Conservation (phyloP, 2,888 invertebrate species). For the Andrena camellia region DNA sequence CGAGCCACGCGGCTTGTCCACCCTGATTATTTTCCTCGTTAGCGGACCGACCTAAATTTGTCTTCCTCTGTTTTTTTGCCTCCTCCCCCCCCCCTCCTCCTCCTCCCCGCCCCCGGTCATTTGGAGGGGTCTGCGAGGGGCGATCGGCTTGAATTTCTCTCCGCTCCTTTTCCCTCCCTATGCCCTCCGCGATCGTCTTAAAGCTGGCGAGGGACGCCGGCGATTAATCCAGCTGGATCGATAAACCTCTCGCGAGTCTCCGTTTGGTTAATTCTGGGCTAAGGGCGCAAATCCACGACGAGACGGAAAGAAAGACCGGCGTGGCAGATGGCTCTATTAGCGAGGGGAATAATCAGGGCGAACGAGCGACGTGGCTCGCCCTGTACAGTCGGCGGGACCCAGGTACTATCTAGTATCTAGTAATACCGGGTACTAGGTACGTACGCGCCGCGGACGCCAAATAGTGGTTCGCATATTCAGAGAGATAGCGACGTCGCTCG, state of each 20-base stretch:
- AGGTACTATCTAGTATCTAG: conserved; percentile 82
- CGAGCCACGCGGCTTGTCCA: conserved; percentile 19
- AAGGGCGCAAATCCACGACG: neutral
- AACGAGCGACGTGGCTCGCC: conserved; percentile 13
- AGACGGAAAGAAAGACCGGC: neutral
- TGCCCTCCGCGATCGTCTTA: neutral
- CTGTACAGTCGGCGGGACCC: conserved; percentile 71
- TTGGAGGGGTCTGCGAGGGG: neutral
- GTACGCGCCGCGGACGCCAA: conserved; percentile 80
- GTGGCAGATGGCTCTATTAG: neutral
- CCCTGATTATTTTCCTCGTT: conserved; percentile 1
- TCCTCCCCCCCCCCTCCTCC: too few relatives aligned
- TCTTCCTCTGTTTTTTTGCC: neutral
- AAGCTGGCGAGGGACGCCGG: neutral
- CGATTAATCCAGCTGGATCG: neutral
- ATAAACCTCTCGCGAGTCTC: too few relatives aligned
- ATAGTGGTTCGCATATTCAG: conserved; percentile 84
- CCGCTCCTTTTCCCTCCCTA: neutral
- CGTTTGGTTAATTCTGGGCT: too few relatives aligned
- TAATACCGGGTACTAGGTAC: conserved; percentile 83
- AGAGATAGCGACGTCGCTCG: conserved; percentile 80
- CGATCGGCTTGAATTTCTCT: neutral
- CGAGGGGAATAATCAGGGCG: conserved; percentile 4
- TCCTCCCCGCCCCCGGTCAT: neutral
- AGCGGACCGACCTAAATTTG: conserved; percentile 1